phyloP scores from a whole-genome alignment of 2,113 vertebrate species.

The Anser cygnoides region DNA sequence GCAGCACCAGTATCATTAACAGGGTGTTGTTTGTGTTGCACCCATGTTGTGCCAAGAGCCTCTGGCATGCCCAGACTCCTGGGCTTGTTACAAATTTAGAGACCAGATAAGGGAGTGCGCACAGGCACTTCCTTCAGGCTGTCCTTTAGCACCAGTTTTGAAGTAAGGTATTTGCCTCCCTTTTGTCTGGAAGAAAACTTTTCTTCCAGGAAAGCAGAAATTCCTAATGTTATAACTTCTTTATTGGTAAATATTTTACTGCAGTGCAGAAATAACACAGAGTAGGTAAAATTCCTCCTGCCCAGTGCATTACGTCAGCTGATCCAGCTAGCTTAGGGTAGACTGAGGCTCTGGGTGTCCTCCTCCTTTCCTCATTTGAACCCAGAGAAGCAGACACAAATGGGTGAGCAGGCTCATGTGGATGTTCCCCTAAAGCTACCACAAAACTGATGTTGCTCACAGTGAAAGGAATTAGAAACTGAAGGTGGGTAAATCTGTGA shows the following conservation, averaged over 20 bases:
- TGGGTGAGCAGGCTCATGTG: neutral
- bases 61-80: neutral
- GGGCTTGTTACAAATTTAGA: neutral
- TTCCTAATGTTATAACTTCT: neutral
- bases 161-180: neutral
- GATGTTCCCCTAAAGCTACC: neutral
- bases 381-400: neutral
- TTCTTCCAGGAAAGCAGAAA: neutral
- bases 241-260: neutral
- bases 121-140: neutral
- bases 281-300: neutral
- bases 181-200: neutral
- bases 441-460: neutral
- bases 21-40: neutral
- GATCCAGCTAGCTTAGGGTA: neutral
- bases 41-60: neutral
- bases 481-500: neutral
- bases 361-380: rapidly evolving
- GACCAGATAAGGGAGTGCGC: neutral
- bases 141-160: neutral
- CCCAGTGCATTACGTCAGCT: neutral
- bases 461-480: neutral
- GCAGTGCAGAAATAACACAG: neutral
- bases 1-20: neutral
- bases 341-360: neutral